phyloP scores from a whole-genome alignment of 2,888 invertebrate genomes.

The Rhorus exstirpatorius region DNA sequence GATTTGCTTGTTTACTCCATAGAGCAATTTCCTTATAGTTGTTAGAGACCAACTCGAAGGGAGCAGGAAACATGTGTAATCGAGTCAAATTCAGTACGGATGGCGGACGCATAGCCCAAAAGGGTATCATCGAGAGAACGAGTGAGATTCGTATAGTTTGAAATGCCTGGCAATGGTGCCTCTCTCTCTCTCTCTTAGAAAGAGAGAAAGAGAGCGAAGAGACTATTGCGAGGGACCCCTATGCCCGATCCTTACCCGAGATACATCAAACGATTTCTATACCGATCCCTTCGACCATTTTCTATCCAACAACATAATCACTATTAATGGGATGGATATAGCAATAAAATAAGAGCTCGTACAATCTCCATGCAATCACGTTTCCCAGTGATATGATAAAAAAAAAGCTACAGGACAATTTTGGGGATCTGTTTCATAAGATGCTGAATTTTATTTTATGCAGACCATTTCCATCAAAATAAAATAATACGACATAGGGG shows the following conservation, averaged over 20 bases:
- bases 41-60: conserved; percentile 46
- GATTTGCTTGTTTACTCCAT: conserved; percentile 78
- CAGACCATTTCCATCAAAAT: not conserved
- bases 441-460: not conserved
- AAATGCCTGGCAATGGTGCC: conserved; percentile 19
- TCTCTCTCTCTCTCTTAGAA: conserved; percentile 13
- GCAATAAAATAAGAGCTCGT: not conserved
- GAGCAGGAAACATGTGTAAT: conserved; percentile 47
- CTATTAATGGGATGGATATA: conserved; percentile 8
- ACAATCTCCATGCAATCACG: conserved; percentile 14
- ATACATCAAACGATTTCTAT: conserved; percentile 66
- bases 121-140: conserved; percentile 45
- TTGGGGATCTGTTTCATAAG: not conserved
- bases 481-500: not conserved
- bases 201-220: conserved; percentile 38
- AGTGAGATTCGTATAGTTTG: conserved; percentile 17
- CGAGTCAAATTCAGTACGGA: conserved; percentile 47
- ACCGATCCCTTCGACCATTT: conserved; percentile 48
- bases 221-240: conserved; percentile 42
- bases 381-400: conserved; percentile 5
- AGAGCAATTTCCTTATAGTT: conserved; percentile 74
- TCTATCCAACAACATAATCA: conserved; percentile 22
- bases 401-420: not conserved
- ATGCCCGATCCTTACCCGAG: conserved; percentile 26
- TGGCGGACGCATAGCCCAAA: conserved; percentile 15